These are phyloP conservation scores for Drosophila chauvacae DNA, from an alignment of 1,140 invertebrate genomes.

Conservation along the genomic window DNA sequence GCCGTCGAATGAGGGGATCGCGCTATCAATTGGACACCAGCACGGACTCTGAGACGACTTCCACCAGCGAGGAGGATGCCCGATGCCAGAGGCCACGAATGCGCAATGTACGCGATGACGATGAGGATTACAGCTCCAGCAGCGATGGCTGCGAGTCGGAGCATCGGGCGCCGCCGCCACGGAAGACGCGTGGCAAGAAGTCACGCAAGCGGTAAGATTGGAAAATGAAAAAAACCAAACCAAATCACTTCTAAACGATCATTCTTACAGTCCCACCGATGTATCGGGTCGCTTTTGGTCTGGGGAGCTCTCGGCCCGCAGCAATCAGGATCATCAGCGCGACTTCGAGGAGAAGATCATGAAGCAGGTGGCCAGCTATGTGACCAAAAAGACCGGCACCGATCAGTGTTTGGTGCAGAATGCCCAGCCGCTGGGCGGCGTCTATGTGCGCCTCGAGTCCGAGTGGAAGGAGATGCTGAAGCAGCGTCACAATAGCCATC, in stretches of 20 bases:
- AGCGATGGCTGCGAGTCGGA: constrained; percentile 84
- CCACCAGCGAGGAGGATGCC: constrained; percentile 67
- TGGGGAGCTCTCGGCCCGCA: constrained; percentile 89
- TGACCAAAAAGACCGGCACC: constrained; percentile 85
- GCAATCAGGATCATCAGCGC: constrained; percentile 93
- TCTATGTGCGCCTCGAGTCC: constrained; percentile 89
- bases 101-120: constrained; percentile 44
- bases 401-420: constrained; percentile 62
- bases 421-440: constrained; percentile 86
- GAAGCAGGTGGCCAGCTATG: constrained; percentile 88
- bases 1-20: constrained; percentile 46
- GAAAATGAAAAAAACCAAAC: not conserved
- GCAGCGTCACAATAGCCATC: constrained; percentile 67
- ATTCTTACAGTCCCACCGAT: constrained; percentile 55
- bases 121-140: constrained; percentile 67
- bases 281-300: constrained; percentile 88
- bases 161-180: constrained; percentile 45
- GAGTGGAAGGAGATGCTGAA: constrained; percentile 89
- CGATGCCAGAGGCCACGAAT: constrained; percentile 30
- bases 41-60: constrained; percentile 75
- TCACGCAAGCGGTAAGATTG: constrained; percentile 52
- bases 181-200: constrained; percentile 63
- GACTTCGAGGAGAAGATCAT: constrained; percentile 91
- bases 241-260: not conserved
- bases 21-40: constrained; percentile 72